Base-by-base conservation (phyloP, 2,888 invertebrate genomes). In the Epinotia bilunana region DNA sequence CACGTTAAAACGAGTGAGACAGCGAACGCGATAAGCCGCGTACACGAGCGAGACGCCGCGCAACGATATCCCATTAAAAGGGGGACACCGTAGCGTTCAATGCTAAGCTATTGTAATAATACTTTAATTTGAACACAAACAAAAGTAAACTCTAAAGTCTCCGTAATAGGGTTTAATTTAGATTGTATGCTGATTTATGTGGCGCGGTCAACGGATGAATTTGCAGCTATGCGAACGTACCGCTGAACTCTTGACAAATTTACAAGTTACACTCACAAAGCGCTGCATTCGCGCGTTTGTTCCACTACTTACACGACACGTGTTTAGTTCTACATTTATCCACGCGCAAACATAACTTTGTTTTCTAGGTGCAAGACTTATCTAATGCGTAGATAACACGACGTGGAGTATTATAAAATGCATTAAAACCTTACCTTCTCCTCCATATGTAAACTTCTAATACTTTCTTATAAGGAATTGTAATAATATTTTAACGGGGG, bases 71-170 rank as follows among this genome's bases (percentile, higher is more conserved):
- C 20, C 65, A 74, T 71, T 60, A 71, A 75, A 75, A 75, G 55
- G 75, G 71, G 75, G 71, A 72, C 75, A 74, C 43, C 65, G 55
- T 58, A 63, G 49, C 65, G 18, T 23, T 71, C 71, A 74, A 65
- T 71, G 60, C 53, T 63, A 63, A 23, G 58, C 70, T 46, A 62
- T 65, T 64, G 58, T 65, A 53, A 64, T 28, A 33, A 33, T 61
- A 71, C 55, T 61, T 23, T 11, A 33, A 61, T 65, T 20, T 46
- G 0, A 60, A 33, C 11, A 46, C 33, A 72, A 16, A 39, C 0
- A 0, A 71, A 67, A 67, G n/a, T 12, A 2, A 33, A 61, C 72
- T 62, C 16, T 62, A 67, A 6, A 0, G 0, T 0, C 0, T 16
- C 9, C 3, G 0, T 1, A 0, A 28, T 71, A 72, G 16, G 55